Evolutionary conservation across 2,888 invertebrate species (phyloP).

Genomic region (Drosophila tanythrix): DNA sequence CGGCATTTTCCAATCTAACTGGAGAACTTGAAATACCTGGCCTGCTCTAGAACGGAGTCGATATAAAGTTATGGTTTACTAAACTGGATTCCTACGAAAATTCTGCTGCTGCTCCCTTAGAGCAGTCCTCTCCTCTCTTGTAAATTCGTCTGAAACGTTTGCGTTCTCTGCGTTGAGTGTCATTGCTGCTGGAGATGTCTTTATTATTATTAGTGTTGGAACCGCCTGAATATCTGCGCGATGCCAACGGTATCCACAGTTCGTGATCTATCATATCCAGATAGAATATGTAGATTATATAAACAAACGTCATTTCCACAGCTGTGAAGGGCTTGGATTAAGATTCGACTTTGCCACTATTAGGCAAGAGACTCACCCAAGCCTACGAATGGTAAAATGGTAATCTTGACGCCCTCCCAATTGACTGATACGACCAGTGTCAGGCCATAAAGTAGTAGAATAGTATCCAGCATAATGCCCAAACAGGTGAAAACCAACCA

Average conservation of each 20-base stretch:
- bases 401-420: conserved; percentile 64
- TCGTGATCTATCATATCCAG: conserved; percentile 38
- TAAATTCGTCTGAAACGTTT: conserved; percentile 25
- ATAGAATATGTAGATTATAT: conserved; percentile 66
- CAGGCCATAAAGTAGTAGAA: conserved; percentile 64
- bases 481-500: conserved; percentile 69
- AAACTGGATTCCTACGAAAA: conserved; percentile 15
- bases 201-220: neutral
- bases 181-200: conserved; percentile 1
- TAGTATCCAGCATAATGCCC: conserved; percentile 63
- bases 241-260: conserved; percentile 34
- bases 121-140: conserved; percentile 35
- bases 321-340: conserved; percentile 28
- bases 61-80: conserved; percentile 9
- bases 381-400: conserved; percentile 62
- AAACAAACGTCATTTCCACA: conserved; percentile 73
- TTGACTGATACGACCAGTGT: conserved; percentile 57
- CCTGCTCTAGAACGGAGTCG: conserved; percentile 26
- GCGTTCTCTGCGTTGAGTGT: conserved; percentile 24
- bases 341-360: neutral
- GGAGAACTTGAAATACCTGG: conserved; percentile 14
- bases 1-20: neutral
- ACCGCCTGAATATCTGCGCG: conserved; percentile 21
- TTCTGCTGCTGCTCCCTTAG: conserved; percentile 29
- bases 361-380: conserved; percentile 42